Percentiles rank a stretch among this genome's conserved stretches.
phyloP scores from a whole-genome alignment of 2,113 vertebrate genomes.

The human (Homo sapiens) region DNA sequence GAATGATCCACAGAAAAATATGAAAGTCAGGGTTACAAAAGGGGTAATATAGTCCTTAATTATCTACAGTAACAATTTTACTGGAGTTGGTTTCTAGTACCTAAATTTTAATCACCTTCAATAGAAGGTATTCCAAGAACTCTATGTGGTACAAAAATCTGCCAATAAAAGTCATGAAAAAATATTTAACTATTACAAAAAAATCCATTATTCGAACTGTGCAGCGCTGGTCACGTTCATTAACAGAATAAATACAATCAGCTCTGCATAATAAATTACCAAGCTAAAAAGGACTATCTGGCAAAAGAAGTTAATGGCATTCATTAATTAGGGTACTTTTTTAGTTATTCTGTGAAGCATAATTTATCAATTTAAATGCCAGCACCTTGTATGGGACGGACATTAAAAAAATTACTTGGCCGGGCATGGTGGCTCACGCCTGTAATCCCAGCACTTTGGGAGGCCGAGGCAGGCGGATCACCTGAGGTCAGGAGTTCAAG shows the following conservation, averaged over 20 bases:
- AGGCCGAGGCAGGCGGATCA: no score
- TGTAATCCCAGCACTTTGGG: no score
- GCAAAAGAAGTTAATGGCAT: neutral
- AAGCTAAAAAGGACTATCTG: conserved; percentile 20
- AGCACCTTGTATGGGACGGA: neutral
- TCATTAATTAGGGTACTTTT: conserved; percentile 13
- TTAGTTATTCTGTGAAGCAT: conserved; percentile 17
- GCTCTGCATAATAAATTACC: neutral
- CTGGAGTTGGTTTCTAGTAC: neutral
- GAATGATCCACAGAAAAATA: conserved; percentile 9
- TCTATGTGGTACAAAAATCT: conserved; percentile 8
- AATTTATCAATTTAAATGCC: conserved; percentile 41
- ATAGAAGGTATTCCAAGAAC: conserved; percentile 8
- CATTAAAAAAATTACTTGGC: neutral
- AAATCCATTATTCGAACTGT: conserved; percentile 26
- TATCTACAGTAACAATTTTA: neutral
- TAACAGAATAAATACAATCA: conserved; percentile 47
- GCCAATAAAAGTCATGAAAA: neutral
- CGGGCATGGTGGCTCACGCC: no score
- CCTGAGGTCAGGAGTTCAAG: no score
- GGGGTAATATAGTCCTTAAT: neutral
- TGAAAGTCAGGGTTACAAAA: neutral
- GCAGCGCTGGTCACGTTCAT: neutral
- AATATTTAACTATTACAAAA: conserved; percentile 23
- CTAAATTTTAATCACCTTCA: conserved; percentile 1